Evolutionary conservation across 2,113 vertebrate genomes (phyloP).

Genomic region (Equus przewalskii): DNA sequence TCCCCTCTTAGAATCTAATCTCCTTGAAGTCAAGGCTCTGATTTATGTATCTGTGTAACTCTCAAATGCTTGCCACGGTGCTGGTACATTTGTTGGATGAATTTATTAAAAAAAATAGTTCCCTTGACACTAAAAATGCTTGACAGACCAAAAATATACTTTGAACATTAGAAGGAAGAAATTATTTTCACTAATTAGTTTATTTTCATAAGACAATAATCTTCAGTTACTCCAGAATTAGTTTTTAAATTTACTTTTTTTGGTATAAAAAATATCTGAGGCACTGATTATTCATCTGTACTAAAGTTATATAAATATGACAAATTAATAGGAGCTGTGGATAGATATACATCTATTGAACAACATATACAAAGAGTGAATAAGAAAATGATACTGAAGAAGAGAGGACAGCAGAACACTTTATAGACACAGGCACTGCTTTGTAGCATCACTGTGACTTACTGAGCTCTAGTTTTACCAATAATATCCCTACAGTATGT

Average conservation of each 20-base stretch:
- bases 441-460: neutral
- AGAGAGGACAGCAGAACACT: neutral
- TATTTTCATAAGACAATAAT: neutral
- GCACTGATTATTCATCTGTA: neutral
- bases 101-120: neutral
- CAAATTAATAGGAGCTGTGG: neutral
- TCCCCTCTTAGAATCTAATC: neutral
- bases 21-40: neutral
- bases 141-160: neutral
- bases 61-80: neutral
- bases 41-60: neutral
- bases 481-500: neutral
- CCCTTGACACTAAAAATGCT: neutral
- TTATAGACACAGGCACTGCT: neutral
- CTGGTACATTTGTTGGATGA: neutral
- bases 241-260: neutral
- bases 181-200: neutral
- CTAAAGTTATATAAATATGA: neutral
- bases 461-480: neutral
- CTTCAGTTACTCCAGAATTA: neutral
- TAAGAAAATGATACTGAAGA: neutral
- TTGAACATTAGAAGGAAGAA: neutral
- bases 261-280: neutral
- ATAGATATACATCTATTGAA: neutral
- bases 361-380: neutral